A percentile compares a stretch with the other conserved stretches of the same genome.
These are phyloP conservation scores for Clavelina lepadiformis DNA, from an alignment of 23 tunicate species.

Conservation along the genomic window DNA sequence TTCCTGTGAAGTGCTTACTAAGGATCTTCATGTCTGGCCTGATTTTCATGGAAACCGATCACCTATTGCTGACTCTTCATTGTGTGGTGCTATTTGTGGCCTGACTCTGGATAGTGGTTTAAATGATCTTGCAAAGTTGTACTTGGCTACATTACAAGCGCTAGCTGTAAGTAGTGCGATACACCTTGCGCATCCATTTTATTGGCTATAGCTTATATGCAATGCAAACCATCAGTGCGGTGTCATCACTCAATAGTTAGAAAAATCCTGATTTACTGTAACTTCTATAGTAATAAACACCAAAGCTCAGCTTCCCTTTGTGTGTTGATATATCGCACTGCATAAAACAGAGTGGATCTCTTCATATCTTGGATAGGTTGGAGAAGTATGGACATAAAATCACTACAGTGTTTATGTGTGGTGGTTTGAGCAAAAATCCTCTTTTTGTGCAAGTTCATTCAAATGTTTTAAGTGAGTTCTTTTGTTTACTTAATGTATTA, in stretches of 20 bases:
- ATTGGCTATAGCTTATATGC: too few species aligned
- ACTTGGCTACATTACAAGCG: conserved; percentile 77
- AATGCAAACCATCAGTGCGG: too few species aligned
- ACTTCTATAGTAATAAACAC: too few species aligned
- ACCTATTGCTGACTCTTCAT: conserved; percentile 79
- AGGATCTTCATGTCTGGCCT: conserved; percentile 65
- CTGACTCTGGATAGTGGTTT: conserved; percentile 54
- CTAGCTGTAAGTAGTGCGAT: conserved; percentile 51
- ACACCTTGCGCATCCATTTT: too few species aligned
- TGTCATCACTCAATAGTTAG: too few species aligned
- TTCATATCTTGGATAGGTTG: conserved; percentile 56
- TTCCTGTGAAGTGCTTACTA: conserved; percentile 22
- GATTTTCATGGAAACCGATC: conserved; percentile 96
- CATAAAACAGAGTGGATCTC: conserved; percentile 70
- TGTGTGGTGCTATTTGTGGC: conserved; percentile 74
- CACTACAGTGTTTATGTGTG: conserved; percentile 54
- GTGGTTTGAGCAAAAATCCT: conserved; percentile 68
- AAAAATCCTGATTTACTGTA: too few species aligned
- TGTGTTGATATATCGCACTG: too few species aligned
- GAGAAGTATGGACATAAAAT: conserved; percentile 40
- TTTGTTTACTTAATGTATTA: too few species aligned
- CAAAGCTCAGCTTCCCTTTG: too few species aligned
- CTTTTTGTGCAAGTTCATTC: conserved; percentile 77
- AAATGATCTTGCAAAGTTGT: conserved; percentile 38
- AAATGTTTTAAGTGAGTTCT: conserved; percentile 39